A percentile compares a stretch with the other conserved stretches of the same genome.
These are phyloP conservation scores for Menidia beryllina DNA, from an alignment of 2,113 vertebrate genomes.

Conservation along the genomic window DNA sequence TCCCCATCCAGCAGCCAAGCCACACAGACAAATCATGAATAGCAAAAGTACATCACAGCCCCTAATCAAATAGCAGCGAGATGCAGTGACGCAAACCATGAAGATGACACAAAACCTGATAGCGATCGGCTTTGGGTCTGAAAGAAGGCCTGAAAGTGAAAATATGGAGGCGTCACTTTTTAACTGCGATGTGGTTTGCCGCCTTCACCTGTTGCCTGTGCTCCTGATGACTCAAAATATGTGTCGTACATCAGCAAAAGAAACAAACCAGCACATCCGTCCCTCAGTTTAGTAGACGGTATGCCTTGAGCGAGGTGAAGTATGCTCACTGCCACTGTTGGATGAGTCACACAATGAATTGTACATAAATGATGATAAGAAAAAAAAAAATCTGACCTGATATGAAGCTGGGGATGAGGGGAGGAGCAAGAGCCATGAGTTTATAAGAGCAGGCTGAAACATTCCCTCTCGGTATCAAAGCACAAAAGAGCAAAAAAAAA, in stretches of 20 bases:
- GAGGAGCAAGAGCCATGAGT: conserved; percentile 29
- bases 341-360: conserved; percentile 28
- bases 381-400: background rate
- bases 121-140: background rate
- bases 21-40: conserved; percentile 24
- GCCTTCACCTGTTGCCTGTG: conserved; percentile 1
- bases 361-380: no score
- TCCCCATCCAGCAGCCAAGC: conserved; percentile 20
- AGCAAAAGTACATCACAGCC: conserved; percentile 11
- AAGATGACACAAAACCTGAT: conserved; percentile 19
- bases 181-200: conserved; percentile 7
- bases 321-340: conserved; percentile 14
- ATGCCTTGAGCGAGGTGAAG: conserved; percentile 10
- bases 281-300: conserved; percentile 22
- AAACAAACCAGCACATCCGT: conserved; percentile 16
- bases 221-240: conserved; percentile 3
- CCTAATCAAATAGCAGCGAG: conserved; percentile 26
- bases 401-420: conserved; percentile 8
- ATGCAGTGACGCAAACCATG: conserved; percentile 20
- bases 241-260: background rate
- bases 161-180: background rate
- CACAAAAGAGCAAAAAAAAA: conserved; percentile 1
- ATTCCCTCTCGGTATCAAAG: background rate
- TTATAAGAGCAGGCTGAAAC: conserved; percentile 47
- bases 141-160: conserved; percentile 12